phyloP scores from a whole-genome alignment of 2,113 vertebrate species.

The Corythornis cristatus region DNA sequence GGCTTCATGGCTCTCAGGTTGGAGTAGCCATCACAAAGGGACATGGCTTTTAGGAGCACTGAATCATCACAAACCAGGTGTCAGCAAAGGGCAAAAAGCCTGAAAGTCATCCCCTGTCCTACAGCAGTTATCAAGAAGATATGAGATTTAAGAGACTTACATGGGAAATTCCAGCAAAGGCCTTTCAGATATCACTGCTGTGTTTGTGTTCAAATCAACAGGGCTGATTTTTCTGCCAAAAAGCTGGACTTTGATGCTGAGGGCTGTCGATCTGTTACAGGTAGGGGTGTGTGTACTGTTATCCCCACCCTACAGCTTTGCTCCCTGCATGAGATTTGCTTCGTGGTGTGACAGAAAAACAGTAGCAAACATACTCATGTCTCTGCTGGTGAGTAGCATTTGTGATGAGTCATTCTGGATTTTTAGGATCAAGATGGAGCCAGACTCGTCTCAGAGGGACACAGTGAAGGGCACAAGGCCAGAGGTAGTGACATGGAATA shows the following conservation, averaged over 20 bases:
- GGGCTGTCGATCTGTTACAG: too few relatives aligned
- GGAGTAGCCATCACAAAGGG: background rate
- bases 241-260: background rate
- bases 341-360: background rate
- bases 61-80: background rate
- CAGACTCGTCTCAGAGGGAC: accelerated
- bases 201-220: background rate
- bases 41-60: background rate
- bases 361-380: background rate
- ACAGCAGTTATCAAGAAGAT: background rate
- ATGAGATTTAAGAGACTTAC: background rate
- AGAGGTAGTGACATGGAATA: background rate
- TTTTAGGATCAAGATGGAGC: background rate
- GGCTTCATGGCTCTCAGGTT: background rate
- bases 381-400: accelerated
- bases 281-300: accelerated
- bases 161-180: background rate
- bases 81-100: background rate
- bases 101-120: background rate
- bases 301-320: background rate
- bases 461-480: background rate
- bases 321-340: background rate
- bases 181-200: background rate
- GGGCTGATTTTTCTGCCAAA: background rate
- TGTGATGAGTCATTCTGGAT: background rate